These are phyloP conservation scores for Scyliorhinus canicula DNA, from an alignment of 2,797 vertebrate species.

Conservation along the genomic window DNA sequence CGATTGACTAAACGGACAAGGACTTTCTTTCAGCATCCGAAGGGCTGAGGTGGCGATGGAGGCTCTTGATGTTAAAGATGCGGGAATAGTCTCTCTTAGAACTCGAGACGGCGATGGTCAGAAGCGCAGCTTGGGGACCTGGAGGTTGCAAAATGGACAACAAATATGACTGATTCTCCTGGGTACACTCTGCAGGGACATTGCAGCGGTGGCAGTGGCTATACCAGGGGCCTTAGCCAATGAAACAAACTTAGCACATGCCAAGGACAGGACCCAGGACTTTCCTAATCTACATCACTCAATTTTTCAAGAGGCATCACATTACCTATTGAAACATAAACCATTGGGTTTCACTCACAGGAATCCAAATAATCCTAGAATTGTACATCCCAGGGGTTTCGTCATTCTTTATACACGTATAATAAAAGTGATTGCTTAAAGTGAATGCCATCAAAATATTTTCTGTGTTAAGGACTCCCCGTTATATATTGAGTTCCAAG, in stretches of 20 bases:
- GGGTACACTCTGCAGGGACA: neutral
- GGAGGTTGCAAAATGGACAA: too few relatives aligned
- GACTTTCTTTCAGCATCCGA: neutral
- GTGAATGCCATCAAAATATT: neutral
- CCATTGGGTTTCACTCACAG: neutral
- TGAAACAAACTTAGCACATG: neutral
- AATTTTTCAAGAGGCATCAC: neutral
- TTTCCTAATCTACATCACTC: neutral
- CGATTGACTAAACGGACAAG: neutral
- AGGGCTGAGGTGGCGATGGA: neutral
- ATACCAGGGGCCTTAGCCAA: neutral
- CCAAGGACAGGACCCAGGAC: neutral
- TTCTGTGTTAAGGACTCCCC: neutral
- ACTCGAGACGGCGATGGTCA: neutral
- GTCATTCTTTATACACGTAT: neutral
- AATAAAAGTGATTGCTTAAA: neutral
- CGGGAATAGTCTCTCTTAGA: neutral
- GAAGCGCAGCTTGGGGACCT: neutral
- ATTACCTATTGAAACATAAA: neutral
- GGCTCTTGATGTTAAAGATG: too few relatives aligned
- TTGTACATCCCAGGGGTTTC: neutral
- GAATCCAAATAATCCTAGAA: neutral
- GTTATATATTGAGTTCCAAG: neutral
- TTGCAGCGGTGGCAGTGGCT: neutral
- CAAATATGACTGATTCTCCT: neutral